These are phyloP conservation scores for Leontocebus nigricollis DNA, from an alignment of 2,797 vertebrate genomes.

Conservation along the genomic window DNA sequence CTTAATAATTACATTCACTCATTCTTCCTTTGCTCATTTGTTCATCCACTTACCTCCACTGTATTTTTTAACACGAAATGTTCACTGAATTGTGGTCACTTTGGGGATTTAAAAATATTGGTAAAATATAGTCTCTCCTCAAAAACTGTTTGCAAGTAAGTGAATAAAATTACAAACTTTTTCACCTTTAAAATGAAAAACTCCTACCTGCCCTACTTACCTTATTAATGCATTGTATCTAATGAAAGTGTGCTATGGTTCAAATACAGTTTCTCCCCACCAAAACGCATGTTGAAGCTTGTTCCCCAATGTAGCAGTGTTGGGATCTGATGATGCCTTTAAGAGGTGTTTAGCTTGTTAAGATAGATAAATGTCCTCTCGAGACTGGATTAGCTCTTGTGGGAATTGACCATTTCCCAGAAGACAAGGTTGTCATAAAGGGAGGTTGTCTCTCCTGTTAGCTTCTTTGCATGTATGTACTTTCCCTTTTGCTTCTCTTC, in stretches of 20 bases:
- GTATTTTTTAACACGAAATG: background rate
- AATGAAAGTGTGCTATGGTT: background rate
- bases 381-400: background rate
- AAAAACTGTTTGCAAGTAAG: background rate
- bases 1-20: background rate
- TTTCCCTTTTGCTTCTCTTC: background rate
- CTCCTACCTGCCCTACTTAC: background rate
- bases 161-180: background rate
- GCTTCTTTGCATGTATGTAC: background rate
- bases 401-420: background rate
- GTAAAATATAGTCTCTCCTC: background rate
- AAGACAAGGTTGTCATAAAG: background rate
- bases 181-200: background rate
- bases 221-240: background rate
- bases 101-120: background rate
- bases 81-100: background rate
- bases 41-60: background rate
- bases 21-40: background rate
- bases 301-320: background rate
- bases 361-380: background rate
- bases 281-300: background rate
- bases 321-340: background rate
- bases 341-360: background rate
- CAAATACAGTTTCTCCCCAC: background rate
- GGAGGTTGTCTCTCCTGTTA: background rate